A percentile compares a stretch with the other conserved stretches of the same genome.
Conservation (phyloP, 2,797 vertebrate genomes). For the Columba guinea region DNA sequence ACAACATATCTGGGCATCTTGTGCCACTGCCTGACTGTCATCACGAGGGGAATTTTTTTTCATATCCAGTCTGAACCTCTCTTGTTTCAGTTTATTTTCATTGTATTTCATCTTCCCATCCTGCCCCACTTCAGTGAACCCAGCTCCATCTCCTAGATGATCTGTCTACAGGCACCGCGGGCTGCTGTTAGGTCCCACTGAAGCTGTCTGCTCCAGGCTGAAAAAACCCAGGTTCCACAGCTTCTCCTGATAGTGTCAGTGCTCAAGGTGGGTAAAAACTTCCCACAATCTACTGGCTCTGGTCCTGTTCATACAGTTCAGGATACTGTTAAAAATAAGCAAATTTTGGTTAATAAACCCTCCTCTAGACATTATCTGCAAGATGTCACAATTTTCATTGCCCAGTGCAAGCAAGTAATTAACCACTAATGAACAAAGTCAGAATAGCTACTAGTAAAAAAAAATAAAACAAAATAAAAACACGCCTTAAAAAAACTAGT, state of each 20-base stretch:
- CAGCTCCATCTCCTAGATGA: neutral
- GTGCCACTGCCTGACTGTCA: neutral
- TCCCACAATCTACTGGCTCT: neutral
- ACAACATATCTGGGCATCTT: neutral
- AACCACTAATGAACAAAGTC: neutral
- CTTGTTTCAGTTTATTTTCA: neutral
- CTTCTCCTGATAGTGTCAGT: neutral
- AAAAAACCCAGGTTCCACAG: neutral
- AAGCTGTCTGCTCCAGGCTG: neutral
- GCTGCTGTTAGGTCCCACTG: neutral
- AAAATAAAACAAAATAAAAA: neutral
- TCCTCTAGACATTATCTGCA: neutral
- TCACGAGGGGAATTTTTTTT: neutral
- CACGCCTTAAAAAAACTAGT: neutral
- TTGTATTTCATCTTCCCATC: neutral
- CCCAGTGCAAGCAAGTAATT: neutral
- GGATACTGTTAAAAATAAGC: neutral
- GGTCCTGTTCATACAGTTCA: neutral
- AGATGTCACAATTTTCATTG: neutral
- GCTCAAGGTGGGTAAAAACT: neutral
- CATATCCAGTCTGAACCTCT: neutral
- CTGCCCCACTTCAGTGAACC: neutral
- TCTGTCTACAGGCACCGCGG: neutral
- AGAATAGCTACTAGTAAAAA: neutral
- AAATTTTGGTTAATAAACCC: neutral